Evolutionary conservation across 1,140 invertebrate genomes (phyloP).

Genomic region (Drosophila melanica): DNA sequence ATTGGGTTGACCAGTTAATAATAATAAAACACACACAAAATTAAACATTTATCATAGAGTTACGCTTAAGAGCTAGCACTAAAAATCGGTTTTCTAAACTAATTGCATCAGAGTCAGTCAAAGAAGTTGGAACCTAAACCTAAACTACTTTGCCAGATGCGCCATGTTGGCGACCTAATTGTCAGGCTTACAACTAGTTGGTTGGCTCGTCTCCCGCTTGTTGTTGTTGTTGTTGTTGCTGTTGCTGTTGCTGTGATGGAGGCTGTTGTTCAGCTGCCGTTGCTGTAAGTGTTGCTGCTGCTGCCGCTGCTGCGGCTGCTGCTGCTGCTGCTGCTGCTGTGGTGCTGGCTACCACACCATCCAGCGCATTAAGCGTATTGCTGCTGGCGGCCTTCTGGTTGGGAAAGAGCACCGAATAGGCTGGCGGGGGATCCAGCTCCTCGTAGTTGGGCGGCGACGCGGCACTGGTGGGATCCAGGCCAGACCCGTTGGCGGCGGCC

Average conservation of each 20-base stretch:
- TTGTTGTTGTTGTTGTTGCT: slow-evolving; percentile 26
- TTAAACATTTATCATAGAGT: slow-evolving; percentile 57
- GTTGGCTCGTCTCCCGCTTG: slow-evolving; percentile 49
- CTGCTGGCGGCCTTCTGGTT: slow-evolving; percentile 82
- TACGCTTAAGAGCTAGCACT: slow-evolving; percentile 58
- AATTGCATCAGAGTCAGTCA: slow-evolving; percentile 82
- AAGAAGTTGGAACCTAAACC: slow-evolving; percentile 68
- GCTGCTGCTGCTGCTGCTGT: slow-evolving; percentile 58
- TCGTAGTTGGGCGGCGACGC: slow-evolving; percentile 79
- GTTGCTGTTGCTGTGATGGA: slow-evolving; percentile 28
- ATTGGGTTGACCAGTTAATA: slow-evolving; percentile 34
- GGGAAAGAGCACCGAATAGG: slow-evolving; percentile 83
- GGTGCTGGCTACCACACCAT: slow-evolving; percentile 59
- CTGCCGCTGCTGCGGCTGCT: slow-evolving; percentile 30
- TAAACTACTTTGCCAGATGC: slow-evolving; percentile 64
- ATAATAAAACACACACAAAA: slow-evolving; percentile 7
- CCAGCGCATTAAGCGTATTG: slow-evolving; percentile 68
- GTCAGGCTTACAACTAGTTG: slow-evolving; percentile 72
- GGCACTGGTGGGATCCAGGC: slow-evolving; percentile 51
- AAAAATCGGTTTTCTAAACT: slow-evolving; percentile 71
- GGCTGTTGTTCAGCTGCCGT: slow-evolving; percentile 21
- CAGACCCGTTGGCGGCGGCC: slow-evolving; percentile 64
- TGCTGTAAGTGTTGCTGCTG: slow-evolving; percentile 21
- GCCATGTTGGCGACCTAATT: slow-evolving; percentile 43
- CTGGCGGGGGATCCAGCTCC: slow-evolving; percentile 82